Conservation (phyloP, 2,113 vertebrate species). For the Pseudopodoces humilis region DNA sequence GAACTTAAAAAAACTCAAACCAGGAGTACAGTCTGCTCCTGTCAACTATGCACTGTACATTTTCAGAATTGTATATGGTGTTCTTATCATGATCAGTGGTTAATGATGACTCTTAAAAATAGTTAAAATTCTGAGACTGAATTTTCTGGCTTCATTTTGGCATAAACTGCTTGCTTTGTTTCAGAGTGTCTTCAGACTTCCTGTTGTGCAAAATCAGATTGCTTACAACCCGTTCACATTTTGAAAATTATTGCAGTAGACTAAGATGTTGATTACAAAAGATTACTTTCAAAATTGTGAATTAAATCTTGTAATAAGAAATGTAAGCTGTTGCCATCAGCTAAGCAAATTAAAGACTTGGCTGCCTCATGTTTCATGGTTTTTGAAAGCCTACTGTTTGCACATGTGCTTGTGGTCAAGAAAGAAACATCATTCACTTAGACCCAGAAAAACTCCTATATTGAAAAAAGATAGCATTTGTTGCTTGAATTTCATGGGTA, state of each 20-base stretch:
- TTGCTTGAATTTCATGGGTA: background rate
- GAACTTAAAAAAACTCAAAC: too few relatives aligned
- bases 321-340: background rate
- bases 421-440: background rate
- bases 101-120: background rate
- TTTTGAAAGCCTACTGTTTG: background rate
- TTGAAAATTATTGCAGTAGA: background rate
- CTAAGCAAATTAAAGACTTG: background rate
- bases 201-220: background rate
- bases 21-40: background rate
- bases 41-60: background rate
- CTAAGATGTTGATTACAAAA: background rate
- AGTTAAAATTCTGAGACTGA: background rate
- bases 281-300: background rate
- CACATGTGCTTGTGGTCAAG: background rate
- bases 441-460: background rate
- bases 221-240: background rate
- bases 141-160: background rate
- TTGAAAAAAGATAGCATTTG: background rate
- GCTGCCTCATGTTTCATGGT: background rate
- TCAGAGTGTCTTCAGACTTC: background rate
- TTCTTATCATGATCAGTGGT: background rate
- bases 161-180: background rate
- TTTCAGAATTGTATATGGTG: background rate
- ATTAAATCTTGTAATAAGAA: background rate